Conservation (phyloP, 2,797 vertebrate genomes). For the Acrocephalus scirpaceus region DNA sequence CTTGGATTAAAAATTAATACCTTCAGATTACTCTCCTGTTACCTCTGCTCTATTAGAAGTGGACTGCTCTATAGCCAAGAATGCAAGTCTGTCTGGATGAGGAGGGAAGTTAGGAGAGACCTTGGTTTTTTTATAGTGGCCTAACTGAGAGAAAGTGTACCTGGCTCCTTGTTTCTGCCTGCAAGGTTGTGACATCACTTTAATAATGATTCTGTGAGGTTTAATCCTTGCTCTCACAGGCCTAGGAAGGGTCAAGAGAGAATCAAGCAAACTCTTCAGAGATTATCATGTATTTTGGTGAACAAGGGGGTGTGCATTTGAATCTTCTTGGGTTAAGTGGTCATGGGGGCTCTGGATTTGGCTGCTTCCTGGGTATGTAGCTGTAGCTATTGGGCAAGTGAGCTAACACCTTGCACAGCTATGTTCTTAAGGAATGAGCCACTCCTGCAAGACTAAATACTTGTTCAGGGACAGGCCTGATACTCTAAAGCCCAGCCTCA, state of each 20-base stretch:
- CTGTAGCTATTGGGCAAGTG: neutral
- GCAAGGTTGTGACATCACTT: neutral
- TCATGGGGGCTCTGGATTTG: neutral
- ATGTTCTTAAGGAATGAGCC: neutral
- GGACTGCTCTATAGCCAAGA: neutral
- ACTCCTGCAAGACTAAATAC: slow-evolving; percentile 40
- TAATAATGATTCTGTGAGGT: neutral
- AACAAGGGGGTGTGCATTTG: neutral
- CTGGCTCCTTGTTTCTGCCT: neutral
- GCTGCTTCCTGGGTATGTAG: neutral
- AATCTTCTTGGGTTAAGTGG: neutral
- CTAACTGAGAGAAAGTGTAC: neutral
- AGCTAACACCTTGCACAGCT: neutral
- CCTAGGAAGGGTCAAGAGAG: neutral
- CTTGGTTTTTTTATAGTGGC: neutral
- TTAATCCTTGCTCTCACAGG: neutral
- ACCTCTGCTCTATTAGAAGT: neutral
- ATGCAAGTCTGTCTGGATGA: neutral
- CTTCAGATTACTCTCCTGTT: neutral
- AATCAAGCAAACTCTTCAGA: neutral
- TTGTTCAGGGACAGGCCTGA: neutral
- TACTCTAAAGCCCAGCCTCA: neutral
- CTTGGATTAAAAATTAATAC: neutral
- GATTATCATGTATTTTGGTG: neutral
- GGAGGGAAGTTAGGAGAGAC: neutral